Percentiles rank a stretch among this genome's conserved stretches.
phyloP scores from a whole-genome alignment of 2,797 vertebrate genomes.

The Lindbergichthys nudifrons region DNA sequence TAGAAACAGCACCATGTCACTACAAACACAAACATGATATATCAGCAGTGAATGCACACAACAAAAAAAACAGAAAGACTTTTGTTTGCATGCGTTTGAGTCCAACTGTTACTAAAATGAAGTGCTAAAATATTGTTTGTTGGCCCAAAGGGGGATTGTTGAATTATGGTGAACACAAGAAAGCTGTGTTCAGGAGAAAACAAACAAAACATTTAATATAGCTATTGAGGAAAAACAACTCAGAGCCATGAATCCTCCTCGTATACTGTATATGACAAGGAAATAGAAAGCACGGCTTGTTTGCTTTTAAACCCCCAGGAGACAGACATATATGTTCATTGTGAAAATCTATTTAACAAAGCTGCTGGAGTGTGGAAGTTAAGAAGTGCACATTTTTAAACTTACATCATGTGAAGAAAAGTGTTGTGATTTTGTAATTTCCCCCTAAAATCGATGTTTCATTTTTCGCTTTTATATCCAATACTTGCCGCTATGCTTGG shows the following conservation, averaged over 20 bases:
- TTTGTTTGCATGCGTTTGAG: constrained; percentile 21
- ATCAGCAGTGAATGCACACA: neutral
- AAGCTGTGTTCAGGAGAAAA: constrained; percentile 54
- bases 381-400: constrained; percentile 39
- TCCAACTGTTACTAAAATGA: constrained; percentile 31
- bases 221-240: constrained; percentile 20
- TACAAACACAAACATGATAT: neutral
- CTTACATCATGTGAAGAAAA: constrained; percentile 34
- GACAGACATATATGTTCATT: constrained; percentile 39
- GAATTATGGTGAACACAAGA: constrained; percentile 58
- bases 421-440: constrained; percentile 16
- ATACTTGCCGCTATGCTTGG: constrained; percentile 12
- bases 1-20: neutral
- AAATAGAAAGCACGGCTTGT: constrained; percentile 6
- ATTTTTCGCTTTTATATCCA: constrained; percentile 42
- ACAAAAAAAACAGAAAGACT: neutral
- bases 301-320: constrained; percentile 28
- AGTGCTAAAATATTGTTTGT: constrained; percentile 37
- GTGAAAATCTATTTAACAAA: constrained; percentile 72
- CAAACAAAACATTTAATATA: constrained; percentile 61
- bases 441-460: constrained; percentile 47
- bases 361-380: constrained; percentile 38
- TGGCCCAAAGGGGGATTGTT: constrained; percentile 44
- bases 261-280: constrained; percentile 31
- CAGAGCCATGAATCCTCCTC: constrained; percentile 32